These are phyloP conservation scores for Euura lappo DNA, from an alignment of 1,140 invertebrate species.

Conservation along the genomic window DNA sequence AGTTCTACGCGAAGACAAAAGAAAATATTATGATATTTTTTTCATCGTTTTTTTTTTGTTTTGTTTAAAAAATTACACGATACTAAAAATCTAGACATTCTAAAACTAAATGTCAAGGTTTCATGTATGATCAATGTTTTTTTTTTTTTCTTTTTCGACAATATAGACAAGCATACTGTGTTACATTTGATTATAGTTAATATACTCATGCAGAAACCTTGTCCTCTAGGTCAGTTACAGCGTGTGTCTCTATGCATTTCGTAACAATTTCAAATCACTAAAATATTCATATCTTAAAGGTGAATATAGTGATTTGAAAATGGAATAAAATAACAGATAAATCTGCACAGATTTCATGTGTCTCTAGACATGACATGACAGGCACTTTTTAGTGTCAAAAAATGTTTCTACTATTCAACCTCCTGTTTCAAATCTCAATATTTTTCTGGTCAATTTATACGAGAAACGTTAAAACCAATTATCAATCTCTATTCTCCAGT, in stretches of 20 bases:
- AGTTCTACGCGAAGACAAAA: background rate
- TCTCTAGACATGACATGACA: conserved; percentile 56
- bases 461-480: background rate
- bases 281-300: background rate
- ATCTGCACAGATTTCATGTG: conserved; percentile 27
- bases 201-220: conserved; percentile 7
- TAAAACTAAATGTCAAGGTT: conserved; percentile 6
- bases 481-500: no score
- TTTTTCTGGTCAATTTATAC: background rate
- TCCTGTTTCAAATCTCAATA: background rate
- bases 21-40: no score
- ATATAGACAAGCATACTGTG: conserved; percentile 5
- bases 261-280: background rate
- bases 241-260: background rate
- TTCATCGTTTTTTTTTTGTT: background rate
- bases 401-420: conserved; percentile 46
- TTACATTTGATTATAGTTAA: background rate
- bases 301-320: background rate
- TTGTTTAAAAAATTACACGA: background rate
- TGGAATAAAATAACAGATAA: background rate
- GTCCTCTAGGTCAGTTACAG: background rate
- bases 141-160: background rate
- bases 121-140: background rate
- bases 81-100: conserved; percentile 5
- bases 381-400: conserved; percentile 60